Base-by-base conservation (phyloP, 2,797 vertebrate genomes). In the Huso huso region DNA sequence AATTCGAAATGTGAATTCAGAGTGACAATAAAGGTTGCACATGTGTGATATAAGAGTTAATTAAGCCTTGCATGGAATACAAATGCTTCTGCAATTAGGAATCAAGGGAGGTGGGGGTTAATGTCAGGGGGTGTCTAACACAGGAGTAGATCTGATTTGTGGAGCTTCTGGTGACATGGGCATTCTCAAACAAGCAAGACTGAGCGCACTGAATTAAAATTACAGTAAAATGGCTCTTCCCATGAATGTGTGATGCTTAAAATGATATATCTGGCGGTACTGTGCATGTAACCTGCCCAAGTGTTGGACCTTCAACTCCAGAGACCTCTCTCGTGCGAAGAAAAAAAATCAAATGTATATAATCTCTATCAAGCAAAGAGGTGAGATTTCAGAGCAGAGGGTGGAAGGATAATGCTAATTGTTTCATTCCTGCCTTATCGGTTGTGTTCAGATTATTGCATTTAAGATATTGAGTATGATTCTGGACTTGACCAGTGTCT, bases 41-140 rank as follows among this genome's bases (percentile, higher is more conserved):
- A 79, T 80, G 87, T 89, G 87, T 83, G 87, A 92, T 91, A 88
- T 89, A 90, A 87, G 86, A 91, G 89, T 92, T 92, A 91, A 91
- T 92, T 92, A 92, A 91, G 89, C 88, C 89, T 89, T 89, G 90
- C 86, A 86, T 81, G 37, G 37, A 37, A 37, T 37, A 37, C 37
- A 37, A 37, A 37, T 37, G 37, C 37, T 37, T 84, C 84, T 88
- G 89, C 90, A 92, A 92, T 91, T 92, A 92, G 88, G 86, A 91
- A 91, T 91, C 88, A 90, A 90, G 91, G 88, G 88, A 87, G 81
- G 5, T 37, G 88, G 87, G 85, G 87, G 86, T 91, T 92, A 90
- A 89, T 90, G 89, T 91, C 88, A 87, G 84, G 86, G 86, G 87
- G 84, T 84, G 88, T 88, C 87, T 89, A 88, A 89, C 89, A 89